Evolutionary conservation across 2,113 vertebrate species (phyloP).

Genomic region (Prochilodus magdalenae): DNA sequence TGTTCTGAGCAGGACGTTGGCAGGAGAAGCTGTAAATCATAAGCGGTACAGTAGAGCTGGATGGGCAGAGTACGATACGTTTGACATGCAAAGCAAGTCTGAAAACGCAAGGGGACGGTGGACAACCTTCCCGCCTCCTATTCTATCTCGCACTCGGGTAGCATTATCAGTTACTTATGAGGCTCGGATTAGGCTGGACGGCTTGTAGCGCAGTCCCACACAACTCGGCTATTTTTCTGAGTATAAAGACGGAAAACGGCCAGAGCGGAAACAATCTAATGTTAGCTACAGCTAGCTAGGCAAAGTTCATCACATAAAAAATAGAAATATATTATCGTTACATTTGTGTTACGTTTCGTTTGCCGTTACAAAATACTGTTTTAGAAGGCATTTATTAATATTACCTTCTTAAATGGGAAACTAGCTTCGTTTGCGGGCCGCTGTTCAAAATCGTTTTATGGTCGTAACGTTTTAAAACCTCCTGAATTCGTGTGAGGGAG

Average conservation of each 20-base stretch:
- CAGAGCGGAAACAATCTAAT: neutral
- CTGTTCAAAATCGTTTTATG: neutral
- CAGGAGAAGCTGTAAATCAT: constrained; percentile 7
- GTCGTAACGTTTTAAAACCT: neutral
- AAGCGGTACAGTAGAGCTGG: constrained; percentile 16
- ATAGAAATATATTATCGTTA: neutral
- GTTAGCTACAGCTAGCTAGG: neutral
- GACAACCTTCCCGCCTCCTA: constrained; percentile 57
- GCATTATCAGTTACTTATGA: constrained; percentile 53
- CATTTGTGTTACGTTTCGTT: neutral
- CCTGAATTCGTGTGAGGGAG: neutral
- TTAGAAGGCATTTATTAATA: neutral
- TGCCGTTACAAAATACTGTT: neutral
- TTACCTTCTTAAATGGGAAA: too few species aligned
- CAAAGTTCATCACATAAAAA: neutral
- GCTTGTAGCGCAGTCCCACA: constrained; percentile 20
- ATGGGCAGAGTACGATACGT: constrained; percentile 40
- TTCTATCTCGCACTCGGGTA: constrained; percentile 46
- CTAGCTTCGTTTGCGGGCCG: neutral
- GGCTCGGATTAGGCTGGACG: constrained; percentile 49
- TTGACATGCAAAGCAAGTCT: constrained; percentile 56
- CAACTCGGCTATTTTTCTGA: neutral
- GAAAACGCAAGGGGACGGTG: constrained; percentile 57
- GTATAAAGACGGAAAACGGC: constrained; percentile 1
- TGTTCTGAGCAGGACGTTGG: constrained; percentile 18